Conservation (phyloP, 2,113 vertebrate genomes). For the Pachycephala philippinensis region DNA sequence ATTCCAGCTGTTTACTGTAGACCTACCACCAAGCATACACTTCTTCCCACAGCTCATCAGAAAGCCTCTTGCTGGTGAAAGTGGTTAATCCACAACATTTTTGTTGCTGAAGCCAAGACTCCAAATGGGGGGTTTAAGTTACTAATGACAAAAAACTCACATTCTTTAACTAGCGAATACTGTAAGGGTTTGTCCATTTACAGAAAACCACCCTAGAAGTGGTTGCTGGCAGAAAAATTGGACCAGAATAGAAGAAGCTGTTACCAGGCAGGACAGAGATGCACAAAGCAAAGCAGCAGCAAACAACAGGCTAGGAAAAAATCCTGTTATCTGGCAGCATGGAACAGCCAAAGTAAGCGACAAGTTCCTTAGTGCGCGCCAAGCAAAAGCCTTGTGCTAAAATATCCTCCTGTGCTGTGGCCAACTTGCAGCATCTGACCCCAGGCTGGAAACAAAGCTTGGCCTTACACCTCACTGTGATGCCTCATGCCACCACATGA, state of each 20-base stretch:
- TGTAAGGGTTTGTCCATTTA: slow-evolving; percentile 47
- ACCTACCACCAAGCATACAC: slow-evolving; percentile 23
- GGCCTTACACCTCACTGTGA: neutral
- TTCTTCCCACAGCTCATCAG: slow-evolving; percentile 46
- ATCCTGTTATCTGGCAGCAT: slow-evolving; percentile 29
- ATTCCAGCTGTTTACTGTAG: slow-evolving; percentile 38
- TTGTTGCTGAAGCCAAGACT: slow-evolving; percentile 31
- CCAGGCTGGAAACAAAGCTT: slow-evolving; percentile 3
- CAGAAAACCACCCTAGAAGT: slow-evolving; percentile 48
- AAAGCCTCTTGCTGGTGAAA: slow-evolving; percentile 45
- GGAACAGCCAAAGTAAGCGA: slow-evolving; percentile 24
- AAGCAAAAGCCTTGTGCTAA: slow-evolving; percentile 32
- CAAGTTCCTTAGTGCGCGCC: slow-evolving; percentile 10
- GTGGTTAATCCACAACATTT: slow-evolving; percentile 59
- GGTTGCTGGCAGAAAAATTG: slow-evolving; percentile 36
- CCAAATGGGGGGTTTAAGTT: slow-evolving; percentile 40
- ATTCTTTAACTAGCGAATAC: neutral
- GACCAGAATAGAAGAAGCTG: slow-evolving; percentile 56
- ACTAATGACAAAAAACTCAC: slow-evolving; percentile 40
- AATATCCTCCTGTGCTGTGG: neutral
- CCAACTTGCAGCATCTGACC: slow-evolving; percentile 18
- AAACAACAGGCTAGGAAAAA: slow-evolving; percentile 17
- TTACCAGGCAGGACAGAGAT: slow-evolving; percentile 53
- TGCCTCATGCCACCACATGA: neutral
- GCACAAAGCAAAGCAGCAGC: neutral